Base-by-base conservation (phyloP, 2,797 vertebrate genomes). In the Chanos chanos region DNA sequence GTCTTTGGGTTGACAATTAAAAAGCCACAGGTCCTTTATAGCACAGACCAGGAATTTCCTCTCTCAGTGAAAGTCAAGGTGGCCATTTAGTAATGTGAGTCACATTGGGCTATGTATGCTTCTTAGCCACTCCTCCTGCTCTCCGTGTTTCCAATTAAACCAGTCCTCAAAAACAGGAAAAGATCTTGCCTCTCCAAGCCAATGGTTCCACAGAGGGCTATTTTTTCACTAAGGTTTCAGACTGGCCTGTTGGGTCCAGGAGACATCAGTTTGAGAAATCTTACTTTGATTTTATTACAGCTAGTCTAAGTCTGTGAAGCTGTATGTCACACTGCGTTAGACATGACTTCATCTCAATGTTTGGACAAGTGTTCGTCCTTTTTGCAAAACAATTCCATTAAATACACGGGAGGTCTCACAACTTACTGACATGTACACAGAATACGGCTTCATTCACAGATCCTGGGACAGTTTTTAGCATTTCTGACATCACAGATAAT, bases 1-100 rank as follows among this genome's bases (percentile, higher is more conserved):
- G 19, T 19, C 27, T 43, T 41, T 15, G 8, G 44, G 36, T 21
- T 43, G 53, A 54, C 45, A 25, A 62, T 72, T 72, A 69, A 72
- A 70, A 66, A 76, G 60, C 73, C 51, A 5, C 56, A 63, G 27
- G 45, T 62, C 28, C 30, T 68, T 61, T 61, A 60, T 13, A 30
- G 40, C 61, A 15, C 21, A 13, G 56, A 34, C 33, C 51, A 60
- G 64, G 73, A 49, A 75, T 72, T 70, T 70, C 66, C 66, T 66
- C 37, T 63, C 41, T 36, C 48, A 39, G 28, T 57, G 52, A 64
- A 60, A 66, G 30, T 30, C 37, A 66, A 30, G 40, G 25, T 39
- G 31, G 37, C 28, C 31, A 12, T n/a, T n/a, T 13, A 47, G 36
- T 30, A 27, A 43, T 31, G 39, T 49, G 41, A 45, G 19, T 15